Percentiles rank a stretch among this genome's conserved stretches.
phyloP scores from a whole-genome alignment of 2,888 invertebrate species.

The Orthosia gothica region DNA sequence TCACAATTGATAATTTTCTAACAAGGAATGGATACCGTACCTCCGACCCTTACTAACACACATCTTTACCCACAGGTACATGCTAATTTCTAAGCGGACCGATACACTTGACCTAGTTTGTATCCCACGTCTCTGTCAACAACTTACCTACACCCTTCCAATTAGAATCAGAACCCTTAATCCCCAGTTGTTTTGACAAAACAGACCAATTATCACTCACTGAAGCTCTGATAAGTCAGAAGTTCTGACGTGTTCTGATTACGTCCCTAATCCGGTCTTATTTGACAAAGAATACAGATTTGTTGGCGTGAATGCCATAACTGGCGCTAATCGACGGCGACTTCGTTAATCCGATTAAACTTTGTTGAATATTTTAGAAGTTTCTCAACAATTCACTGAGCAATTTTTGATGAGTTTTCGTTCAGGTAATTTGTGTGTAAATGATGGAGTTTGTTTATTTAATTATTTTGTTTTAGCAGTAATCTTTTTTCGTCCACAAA shows the following conservation, averaged over 20 bases:
- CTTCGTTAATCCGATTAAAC: conserved; percentile 38
- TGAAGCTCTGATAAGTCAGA: conserved; percentile 18
- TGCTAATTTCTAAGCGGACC: conserved; percentile 37
- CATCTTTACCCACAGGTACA: conserved; percentile 19
- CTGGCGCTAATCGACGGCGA: conserved; percentile 20
- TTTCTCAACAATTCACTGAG: conserved; percentile 26
- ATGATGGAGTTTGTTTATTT: conserved; percentile 4
- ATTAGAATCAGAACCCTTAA: conserved; percentile 21
- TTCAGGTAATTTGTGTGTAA: conserved; percentile 17
- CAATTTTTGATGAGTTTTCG: conserved; percentile 15
- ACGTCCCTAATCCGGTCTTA: conserved; percentile 20
- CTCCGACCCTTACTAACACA: conserved; percentile 4
- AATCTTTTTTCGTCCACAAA: too few species aligned
- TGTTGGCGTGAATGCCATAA: conserved; percentile 18
- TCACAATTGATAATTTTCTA: conserved; percentile 3
- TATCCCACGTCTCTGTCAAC: neutral
- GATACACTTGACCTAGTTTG: conserved; percentile 53
- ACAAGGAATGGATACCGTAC: conserved; percentile 29
- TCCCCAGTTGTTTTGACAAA: conserved; percentile 9
- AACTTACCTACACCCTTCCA: conserved; percentile 10
- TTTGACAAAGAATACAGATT: conserved; percentile 37
- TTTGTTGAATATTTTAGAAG: conserved; percentile 33
- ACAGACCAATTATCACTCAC: conserved; percentile 37
- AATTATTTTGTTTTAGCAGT: neutral
- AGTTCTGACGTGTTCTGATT: conserved; percentile 38